Conservation (phyloP, 2,888 invertebrate genomes). For the Glaucopsyche alexis region DNA sequence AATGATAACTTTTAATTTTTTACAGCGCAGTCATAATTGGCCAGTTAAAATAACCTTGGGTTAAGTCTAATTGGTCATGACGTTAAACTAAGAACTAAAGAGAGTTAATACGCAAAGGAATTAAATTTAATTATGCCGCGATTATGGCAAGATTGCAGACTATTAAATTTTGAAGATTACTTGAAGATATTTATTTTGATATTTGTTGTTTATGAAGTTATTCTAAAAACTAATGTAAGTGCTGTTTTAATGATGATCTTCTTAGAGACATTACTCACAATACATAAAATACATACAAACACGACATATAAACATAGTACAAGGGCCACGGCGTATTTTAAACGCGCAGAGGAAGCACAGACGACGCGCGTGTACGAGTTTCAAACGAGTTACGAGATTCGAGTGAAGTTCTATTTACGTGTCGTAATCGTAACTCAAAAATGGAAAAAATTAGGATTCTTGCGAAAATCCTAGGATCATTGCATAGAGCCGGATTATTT, state of each 20-base stretch:
- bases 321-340: no score
- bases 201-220: background rate
- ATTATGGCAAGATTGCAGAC: slow-evolving; percentile 5
- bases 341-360: no score
- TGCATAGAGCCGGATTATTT: no score
- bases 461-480: no score
- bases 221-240: background rate
- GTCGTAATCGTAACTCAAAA: no score
- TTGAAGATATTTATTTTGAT: background rate
- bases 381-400: no score
- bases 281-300: no score
- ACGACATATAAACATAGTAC: no score
- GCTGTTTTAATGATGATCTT: background rate
- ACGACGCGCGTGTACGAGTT: no score
- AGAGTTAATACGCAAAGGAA: slow-evolving; percentile 29
- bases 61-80: slow-evolving; percentile 30
- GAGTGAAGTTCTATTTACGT: no score
- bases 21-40: slow-evolving; percentile 35
- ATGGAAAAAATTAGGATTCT: no score
- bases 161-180: slow-evolving; percentile 18
- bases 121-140: slow-evolving; percentile 9
- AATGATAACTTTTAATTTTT: slow-evolving; percentile 36
- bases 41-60: slow-evolving; percentile 38
- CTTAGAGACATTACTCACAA: no score
- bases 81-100: slow-evolving; percentile 31